Base-by-base conservation (phyloP, 2,113 vertebrate genomes). In the Piaya cayana region DNA sequence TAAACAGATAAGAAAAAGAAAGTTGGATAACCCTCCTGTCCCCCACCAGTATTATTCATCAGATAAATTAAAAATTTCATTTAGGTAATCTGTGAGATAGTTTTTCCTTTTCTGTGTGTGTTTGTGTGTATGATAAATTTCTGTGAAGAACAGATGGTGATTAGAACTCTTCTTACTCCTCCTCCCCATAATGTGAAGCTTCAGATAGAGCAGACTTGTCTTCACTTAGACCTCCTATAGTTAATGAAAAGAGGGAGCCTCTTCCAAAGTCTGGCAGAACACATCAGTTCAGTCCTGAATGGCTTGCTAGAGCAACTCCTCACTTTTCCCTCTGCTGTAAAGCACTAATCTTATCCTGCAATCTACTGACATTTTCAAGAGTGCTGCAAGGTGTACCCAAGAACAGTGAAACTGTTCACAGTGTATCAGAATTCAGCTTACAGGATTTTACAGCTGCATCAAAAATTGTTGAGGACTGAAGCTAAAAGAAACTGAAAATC, bases 321-420 rank as follows among this genome's bases (percentile, higher is more conserved):
- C 42, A 5, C 47, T 50, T 79, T 60, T 50, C 34, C 67, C 36
- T 59, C 56, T 67, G 0, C 21, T 9, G 6, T n/a, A 49, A 62
- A 70, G 77, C 30, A 62, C 17, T 39, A 58, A 39, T 82, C 55
- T 55, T 55, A 59, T 34, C 25, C 56, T 90, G 34, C 50, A 27
- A 32, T 29, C 43, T 69, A 53, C 0, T 0, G 29, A 65, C 34
- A 23, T 13, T 26, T 52, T 30, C 42, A 43, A 74, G 50, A 17
- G 22, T 70, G 69, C 69, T 78, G 69, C 42, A 53, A 78, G 30
- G 18, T 49, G 8, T 77, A 21, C 26, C 49, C 82, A 39, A 77
- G 50, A 86, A 60, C 42, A 89, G 60, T 16, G 84, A 87, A 78
- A 3, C 10, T 86, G 65, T 67, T 39, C 47, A 43, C 14, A 25